Base-by-base conservation (phyloP, 2,888 invertebrate genomes). In the Hesperia comma region DNA sequence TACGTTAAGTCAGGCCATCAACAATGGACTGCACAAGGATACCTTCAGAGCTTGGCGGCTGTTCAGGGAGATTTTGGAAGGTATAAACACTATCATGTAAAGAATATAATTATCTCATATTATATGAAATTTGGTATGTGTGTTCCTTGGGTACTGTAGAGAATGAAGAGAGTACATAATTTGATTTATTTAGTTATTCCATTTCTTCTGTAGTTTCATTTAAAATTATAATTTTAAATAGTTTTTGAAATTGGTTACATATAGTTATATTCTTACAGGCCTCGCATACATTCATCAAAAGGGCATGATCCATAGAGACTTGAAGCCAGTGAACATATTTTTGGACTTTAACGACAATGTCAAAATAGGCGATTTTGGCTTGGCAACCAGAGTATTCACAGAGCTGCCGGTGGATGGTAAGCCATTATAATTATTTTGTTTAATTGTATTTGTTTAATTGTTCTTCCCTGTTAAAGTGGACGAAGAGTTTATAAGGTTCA, bases 321-420 rank as follows among this genome's bases (percentile, higher is more conserved):
- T 97, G 72, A 97, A 97, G 81, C 97, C 97, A 0, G 98, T 89
- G 41, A 99, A 99, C 82, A 98, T 99, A 79, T 99, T 99, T 87
- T 94, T 99, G 82, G 99, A 99, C 82, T 96, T 95, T 1, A 96
- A 97, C 74, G 98, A 99, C 87, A 98, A 98, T 83, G 98, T 98
- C 0, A 99, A 99, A 93, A 99, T 99, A 72, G 99, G 99, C 12
- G 99, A 99, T 87, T 99, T 99, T 86, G 99, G 99, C 14, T 93
- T 99, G 2, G 99, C 99, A 0, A 99, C 98, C 0, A 97, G 96
- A 67, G 89, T 88, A 0, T 88, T 90, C 61, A 85, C 86, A 0
- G 84, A 80, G 0, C 53, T 86, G 56, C 84, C 83, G 74, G 94
- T 95, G 61, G 89, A 89, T 72, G 90, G 92, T 91, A 71, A 72